A percentile compares a stretch with the other conserved stretches of the same genome.
Evolutionary conservation across 1,140 invertebrate genomes (phyloP).

Genomic region (Drosophila ogumai): DNA sequence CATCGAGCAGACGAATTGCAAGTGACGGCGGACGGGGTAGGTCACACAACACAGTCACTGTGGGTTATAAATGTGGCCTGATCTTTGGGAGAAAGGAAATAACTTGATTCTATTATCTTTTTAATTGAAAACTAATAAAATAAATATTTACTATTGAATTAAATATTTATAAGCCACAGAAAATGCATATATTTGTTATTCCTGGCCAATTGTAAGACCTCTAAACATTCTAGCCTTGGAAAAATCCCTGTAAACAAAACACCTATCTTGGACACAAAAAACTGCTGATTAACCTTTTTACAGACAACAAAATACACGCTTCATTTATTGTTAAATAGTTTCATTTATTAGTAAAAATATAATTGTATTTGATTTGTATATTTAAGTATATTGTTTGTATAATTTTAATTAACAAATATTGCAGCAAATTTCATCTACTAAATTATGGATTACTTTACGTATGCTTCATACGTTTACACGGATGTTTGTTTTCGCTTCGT

Average conservation of each 20-base stretch:
- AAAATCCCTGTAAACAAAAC: background rate
- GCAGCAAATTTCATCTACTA: conserved; percentile 81
- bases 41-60: conserved; percentile 2
- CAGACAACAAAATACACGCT: background rate
- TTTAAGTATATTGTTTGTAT: conserved; percentile 70
- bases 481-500: conserved; percentile 63
- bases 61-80: conserved; percentile 1
- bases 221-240: background rate
- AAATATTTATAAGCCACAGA: background rate
- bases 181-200: background rate
- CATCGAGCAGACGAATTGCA: conserved; percentile 40
- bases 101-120: background rate
- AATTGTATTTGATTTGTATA: conserved; percentile 74
- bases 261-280: background rate
- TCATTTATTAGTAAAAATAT: conserved; percentile 77
- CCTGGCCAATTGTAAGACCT: background rate
- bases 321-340: conserved; percentile 38
- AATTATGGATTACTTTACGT: conserved; percentile 70
- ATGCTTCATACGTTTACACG: conserved; percentile 60
- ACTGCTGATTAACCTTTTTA: background rate
- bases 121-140: background rate
- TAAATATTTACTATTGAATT: background rate
- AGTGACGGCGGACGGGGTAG: conserved; percentile 18
- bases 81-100: background rate
- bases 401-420: conserved; percentile 83